Evolutionary conservation across 1,140 invertebrate species (phyloP), one percentile per base, ranked within the genome.

Genomic region (Chlorops oryzae): DNA sequence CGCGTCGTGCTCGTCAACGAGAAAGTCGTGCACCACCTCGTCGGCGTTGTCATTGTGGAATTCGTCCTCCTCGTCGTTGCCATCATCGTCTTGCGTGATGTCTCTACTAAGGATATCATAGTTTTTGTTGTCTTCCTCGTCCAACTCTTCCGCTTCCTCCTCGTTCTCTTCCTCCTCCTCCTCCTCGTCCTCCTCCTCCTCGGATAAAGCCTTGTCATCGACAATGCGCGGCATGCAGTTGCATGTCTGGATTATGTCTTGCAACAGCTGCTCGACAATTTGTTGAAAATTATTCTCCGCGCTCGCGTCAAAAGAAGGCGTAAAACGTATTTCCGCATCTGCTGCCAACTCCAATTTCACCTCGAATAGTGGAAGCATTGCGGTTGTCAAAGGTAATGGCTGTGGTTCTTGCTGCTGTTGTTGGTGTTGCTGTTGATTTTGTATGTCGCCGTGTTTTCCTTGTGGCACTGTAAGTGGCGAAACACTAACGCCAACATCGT

Each of bases 251-350:
- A 63, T 62, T 57, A 70, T 70, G 61, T 70, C 66, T 54, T 60
- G 55, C 55, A 70, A 59, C 61, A 70, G 63, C 59, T 70, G 66
- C 59, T 70, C 62, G 52, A 70, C 66, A 62, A 70, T 69, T 63
- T 70, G 66, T 62, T 70, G 66, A 62, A 70, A 70, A 65, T 67
- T 70, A 60, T 65, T 65, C 61, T 67, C 59, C 52, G 56, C 63
- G 62, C 65, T 67, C 54, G 54, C 56, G 53, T 65, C 63, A 57
- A 70, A 67, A 50, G 60, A 63, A 51, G 67, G 67, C 54, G 59
- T 60, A 59, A 70, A 70, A 57, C 50, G 60, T 65, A 70, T 67
- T 65, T 62, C 65, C 56, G 60, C 59, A 61, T 69, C 61, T 47
- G 17, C 7, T 32, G 61, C 56, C 60, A 70, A 59, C 54, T 67